phyloP scores from a whole-genome alignment of 2,888 invertebrate genomes.

The Philonicus albiceps region DNA sequence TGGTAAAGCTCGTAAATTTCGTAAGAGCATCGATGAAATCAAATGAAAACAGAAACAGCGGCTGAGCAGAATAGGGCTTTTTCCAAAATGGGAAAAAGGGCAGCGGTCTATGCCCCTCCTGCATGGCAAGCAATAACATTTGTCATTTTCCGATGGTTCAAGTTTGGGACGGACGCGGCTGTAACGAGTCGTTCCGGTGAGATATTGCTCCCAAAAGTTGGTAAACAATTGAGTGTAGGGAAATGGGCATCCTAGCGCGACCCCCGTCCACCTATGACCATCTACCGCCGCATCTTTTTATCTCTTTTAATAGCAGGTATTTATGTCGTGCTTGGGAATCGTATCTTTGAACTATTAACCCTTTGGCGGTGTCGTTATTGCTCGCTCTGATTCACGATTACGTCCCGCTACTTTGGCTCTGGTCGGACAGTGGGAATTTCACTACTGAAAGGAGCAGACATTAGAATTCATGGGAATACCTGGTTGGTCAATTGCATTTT shows the following conservation, averaged over 20 bases:
- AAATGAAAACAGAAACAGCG: conserved; percentile 40
- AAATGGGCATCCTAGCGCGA: background rate
- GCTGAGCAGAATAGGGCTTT: background rate
- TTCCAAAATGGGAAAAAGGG: background rate
- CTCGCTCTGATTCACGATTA: conserved; percentile 1
- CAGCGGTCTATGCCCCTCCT: background rate
- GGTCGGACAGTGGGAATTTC: background rate
- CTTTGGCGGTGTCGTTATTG: conserved; percentile 32
- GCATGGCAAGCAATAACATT: conserved; percentile 31
- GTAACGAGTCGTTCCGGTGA: conserved; percentile 19
- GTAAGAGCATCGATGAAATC: conserved; percentile 40
- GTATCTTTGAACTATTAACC: conserved; percentile 33
- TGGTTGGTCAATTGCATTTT: background rate
- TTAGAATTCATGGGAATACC: conserved; percentile 4
- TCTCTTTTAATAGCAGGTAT: conserved; percentile 19
- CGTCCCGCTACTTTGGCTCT: background rate
- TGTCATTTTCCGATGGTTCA: conserved; percentile 29
- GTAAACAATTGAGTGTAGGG: conserved; percentile 25
- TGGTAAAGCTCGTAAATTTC: conserved; percentile 31
- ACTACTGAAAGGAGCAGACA: background rate
- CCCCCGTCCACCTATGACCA: background rate
- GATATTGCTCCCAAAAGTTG: conserved; percentile 38
- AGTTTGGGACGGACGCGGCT: conserved; percentile 19
- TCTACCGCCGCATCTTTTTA: conserved; percentile 21
- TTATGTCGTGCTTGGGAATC: conserved; percentile 35